A percentile compares a stretch with the other conserved stretches of the same genome.
These are phyloP conservation scores for Styela clava DNA, from an alignment of 23 tunicate species.

Conservation along the genomic window DNA sequence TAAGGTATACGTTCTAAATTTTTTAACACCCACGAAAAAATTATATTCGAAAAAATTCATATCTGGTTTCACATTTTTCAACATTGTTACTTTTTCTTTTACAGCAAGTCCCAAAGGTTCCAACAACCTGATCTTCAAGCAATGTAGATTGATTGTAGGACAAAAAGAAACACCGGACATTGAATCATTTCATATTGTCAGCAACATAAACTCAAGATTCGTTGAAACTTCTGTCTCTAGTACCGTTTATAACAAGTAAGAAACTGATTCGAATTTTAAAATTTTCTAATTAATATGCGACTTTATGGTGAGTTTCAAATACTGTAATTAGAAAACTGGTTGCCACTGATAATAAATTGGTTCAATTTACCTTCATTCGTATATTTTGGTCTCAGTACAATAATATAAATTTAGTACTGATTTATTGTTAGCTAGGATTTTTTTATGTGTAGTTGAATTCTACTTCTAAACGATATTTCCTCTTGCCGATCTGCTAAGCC, in stretches of 20 bases:
- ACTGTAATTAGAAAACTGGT: not conserved
- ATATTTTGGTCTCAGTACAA: too few species aligned
- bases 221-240: conserved; percentile 39
- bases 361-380: not conserved
- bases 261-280: not conserved
- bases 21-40: too few species aligned
- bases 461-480: conserved; percentile 21
- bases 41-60: too few species aligned
- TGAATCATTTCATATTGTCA: conserved; percentile 19
- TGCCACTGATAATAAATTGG: not conserved
- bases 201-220: conserved; percentile 32
- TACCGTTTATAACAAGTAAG: conserved; percentile 31
- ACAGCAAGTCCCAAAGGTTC: too few species aligned
- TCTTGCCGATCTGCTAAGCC: conserved; percentile 9
- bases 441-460: conserved; percentile 14
- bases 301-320: conserved; percentile 32
- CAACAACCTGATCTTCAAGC: too few species aligned
- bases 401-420: not conserved
- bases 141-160: conserved; percentile 38
- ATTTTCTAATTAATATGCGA: not conserved
- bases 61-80: too few species aligned
- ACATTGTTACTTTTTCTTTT: too few species aligned
- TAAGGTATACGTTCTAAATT: too few species aligned
- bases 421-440: not conserved
- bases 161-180: conserved; percentile 29